Conservation (phyloP, 2,888 invertebrate species). For the Hecatera dysodea region DNA sequence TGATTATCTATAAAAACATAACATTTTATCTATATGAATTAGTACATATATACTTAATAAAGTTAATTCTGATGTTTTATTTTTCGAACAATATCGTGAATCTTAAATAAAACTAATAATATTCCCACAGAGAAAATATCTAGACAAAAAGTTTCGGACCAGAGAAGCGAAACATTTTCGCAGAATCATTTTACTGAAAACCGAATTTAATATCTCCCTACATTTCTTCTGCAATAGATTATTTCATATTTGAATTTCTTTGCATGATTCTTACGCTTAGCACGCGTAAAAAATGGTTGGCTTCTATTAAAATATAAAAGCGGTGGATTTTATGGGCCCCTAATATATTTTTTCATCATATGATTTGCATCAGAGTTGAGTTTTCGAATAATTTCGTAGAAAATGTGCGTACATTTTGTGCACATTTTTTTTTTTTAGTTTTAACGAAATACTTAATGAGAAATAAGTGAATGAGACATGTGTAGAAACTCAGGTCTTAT, state of each 20-base stretch:
- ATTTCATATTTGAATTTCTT: conserved; percentile 44
- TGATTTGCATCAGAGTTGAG: conserved; percentile 26
- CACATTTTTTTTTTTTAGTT: background rate
- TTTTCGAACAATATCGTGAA: background rate
- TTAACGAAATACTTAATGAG: background rate
- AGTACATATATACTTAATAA: too few species aligned
- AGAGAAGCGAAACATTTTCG: conserved; percentile 27
- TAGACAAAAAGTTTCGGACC: conserved; percentile 9
- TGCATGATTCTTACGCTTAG: conserved; percentile 32
- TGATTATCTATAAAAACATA: too few species aligned
- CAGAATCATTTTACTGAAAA: conserved; percentile 30
- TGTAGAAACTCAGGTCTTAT: background rate
- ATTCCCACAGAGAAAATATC: background rate
- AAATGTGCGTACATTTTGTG: background rate
- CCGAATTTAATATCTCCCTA: conserved; percentile 43
- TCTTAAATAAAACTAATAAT: background rate
- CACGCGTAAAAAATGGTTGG: conserved; percentile 26
- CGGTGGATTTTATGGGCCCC: conserved; percentile 30
- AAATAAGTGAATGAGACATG: background rate
- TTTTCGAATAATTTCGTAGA: conserved; percentile 37
- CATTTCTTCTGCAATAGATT: conserved; percentile 38
- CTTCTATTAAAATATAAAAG: conserved; percentile 29
- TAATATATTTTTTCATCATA: conserved; percentile 32
- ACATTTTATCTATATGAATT: too few species aligned
- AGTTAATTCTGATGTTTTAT: background rate